Evolutionary conservation across 2,113 vertebrate genomes (phyloP).

Genomic region (Lepus europaeus): DNA sequence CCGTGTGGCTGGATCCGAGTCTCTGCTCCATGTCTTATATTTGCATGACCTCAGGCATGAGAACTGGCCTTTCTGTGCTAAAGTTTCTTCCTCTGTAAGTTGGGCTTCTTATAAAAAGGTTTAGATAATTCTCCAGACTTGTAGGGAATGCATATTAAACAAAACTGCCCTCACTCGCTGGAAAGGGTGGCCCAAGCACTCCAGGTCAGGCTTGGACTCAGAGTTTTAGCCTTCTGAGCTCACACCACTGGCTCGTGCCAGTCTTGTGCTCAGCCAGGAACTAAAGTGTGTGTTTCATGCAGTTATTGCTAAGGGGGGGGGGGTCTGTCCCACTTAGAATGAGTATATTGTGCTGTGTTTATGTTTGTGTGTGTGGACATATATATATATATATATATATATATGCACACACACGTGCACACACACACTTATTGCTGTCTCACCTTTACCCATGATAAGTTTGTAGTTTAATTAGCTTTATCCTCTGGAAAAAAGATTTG

Average conservation of each 20-base stretch:
- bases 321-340: neutral
- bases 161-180: neutral
- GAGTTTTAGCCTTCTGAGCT: neutral
- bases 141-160: neutral
- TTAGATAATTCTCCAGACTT: too few species aligned
- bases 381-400: neutral
- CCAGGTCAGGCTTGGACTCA: neutral
- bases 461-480: constrained; percentile 43
- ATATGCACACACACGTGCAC: too few species aligned
- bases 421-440: neutral
- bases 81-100: neutral
- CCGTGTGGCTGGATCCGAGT: neutral
- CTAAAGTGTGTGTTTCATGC: neutral
- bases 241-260: neutral
- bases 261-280: neutral
- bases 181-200: neutral
- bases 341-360: neutral
- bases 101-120: neutral
- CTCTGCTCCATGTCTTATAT: neutral
- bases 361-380: neutral
- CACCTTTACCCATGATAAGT: neutral
- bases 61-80: neutral
- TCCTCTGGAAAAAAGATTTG: neutral
- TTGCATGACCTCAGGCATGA: neutral
- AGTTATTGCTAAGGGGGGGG: neutral